Percentiles rank a stretch among this genome's conserved stretches.
Conservation (phyloP, 2,888 invertebrate genomes). For the Epistrophe grossulariae region DNA sequence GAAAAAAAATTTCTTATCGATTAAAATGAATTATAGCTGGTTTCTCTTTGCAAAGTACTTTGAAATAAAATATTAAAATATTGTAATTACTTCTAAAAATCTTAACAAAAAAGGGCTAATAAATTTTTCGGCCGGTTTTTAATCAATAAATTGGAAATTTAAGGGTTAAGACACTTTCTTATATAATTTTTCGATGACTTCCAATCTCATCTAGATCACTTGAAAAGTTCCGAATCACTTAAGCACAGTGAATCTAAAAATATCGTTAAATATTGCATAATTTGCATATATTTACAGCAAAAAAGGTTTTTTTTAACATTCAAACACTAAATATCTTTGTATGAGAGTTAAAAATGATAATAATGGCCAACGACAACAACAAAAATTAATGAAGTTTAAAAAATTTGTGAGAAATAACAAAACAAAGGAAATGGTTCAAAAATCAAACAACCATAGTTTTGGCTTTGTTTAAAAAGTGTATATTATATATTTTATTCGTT, state of each 20-base stretch:
- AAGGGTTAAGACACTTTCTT: too few relatives aligned
- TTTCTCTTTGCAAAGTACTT: too few relatives aligned
- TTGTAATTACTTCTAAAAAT: too few relatives aligned
- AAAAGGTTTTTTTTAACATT: background rate
- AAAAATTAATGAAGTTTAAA: background rate
- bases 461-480: background rate
- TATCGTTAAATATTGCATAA: background rate
- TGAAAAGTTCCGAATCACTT: too few relatives aligned
- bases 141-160: too few relatives aligned
- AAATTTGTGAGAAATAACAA: slow-evolving; percentile 5
- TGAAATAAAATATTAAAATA: too few relatives aligned
- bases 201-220: too few relatives aligned
- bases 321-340: background rate
- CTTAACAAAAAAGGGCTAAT: too few relatives aligned
- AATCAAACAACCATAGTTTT: slow-evolving; percentile 22
- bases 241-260: background rate
- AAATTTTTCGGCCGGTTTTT: too few relatives aligned
- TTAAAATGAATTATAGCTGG: too few relatives aligned
- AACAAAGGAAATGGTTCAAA: background rate
- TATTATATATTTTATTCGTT: slow-evolving; percentile 8
- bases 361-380: background rate
- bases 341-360: slow-evolving; percentile 3
- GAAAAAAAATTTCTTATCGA: too few relatives aligned
- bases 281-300: background rate
- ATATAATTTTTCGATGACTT: too few relatives aligned